Base-by-base conservation (phyloP, 2,888 invertebrate species). In the Heterodera filipjevi region DNA sequence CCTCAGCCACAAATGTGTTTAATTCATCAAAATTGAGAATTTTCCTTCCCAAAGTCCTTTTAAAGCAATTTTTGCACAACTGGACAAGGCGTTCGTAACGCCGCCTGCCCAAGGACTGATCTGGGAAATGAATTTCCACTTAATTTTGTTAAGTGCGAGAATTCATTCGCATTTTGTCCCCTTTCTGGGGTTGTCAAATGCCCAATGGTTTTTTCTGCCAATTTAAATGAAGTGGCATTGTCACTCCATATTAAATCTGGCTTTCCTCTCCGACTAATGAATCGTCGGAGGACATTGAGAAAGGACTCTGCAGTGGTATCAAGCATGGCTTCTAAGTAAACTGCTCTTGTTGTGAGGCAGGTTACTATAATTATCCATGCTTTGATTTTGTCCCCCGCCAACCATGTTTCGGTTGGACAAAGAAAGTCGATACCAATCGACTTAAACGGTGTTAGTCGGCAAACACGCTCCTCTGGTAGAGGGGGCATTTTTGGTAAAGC, bases 151-250 rank as follows among this genome's bases (percentile, higher is more conserved):
- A 27, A 59, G 59, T 19, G 59, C 59, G 2, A 59, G 5, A 59
- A 59, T n/a, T 59, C 59, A 5, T 59, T 8, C 10, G 27, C 3
- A 6, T 59, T 3, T 27, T 59, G 59, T 2, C 5, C 59, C 8
- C 8, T 5, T 59, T 12, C 59, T 2, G 59, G 59, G 1, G n/a
- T 59, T 5, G 59, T 27, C n/a, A 59, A 27, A 27, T 22, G n/a
- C 10, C 12, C 59, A 8, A 59, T 8, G 19, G 74, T 72, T 22
- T 76, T 76, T 12, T 49, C 22, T n/a, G 59, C 80, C 75, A 6
- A 32, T 75, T 0, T 90, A 90, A 35, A 87, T 79, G 8, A 90
- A 88, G 30, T 87, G 78, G 53, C 89, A 79, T 0, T 86, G 83
- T 32, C 89, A 49, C 30, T 76, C 76, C n/a, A 76, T 10, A 12